Base-by-base conservation (phyloP, 2,888 invertebrate species). In the Ommatoiulus sabulosus region DNA sequence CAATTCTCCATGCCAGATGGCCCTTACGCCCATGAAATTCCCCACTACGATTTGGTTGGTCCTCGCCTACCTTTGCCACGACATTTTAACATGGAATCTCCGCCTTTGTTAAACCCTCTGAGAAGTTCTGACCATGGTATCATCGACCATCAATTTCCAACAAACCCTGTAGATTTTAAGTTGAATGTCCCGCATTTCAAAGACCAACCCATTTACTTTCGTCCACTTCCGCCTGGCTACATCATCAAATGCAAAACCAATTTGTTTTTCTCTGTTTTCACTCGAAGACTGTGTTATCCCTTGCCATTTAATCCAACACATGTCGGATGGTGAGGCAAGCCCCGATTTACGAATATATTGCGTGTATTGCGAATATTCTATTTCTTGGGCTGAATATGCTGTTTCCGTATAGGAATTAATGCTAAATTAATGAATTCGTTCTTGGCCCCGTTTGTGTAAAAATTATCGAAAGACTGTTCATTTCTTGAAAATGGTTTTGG, bases 301-400 rank as follows among this genome's bases (percentile, higher is more conserved):
- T 72, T 72, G 24, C 72, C 72, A 24, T 72, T 72, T 72, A 72
- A 72, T n/a, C 72, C 72, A 24, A 72, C 72, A 24, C 72, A 72
- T 24, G 24, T 72, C 24, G 72, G 72, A 24, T 72, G 72, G 72
- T 72, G 8, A 72, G 52, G n/a, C n/a, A n/a, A n/a, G n/a, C n/a
- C n/a, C n/a, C n/a, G n/a, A n/a, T n/a, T n/a, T n/a, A n/a, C n/a
- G n/a, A n/a, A n/a, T n/a, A n/a, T n/a, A n/a, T n/a, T n/a, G n/a
- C n/a, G n/a, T n/a, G n/a, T n/a, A n/a, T n/a, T n/a, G n/a, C n/a
- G n/a, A n/a, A n/a, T n/a, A n/a, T n/a, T n/a, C n/a, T n/a, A n/a
- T n/a, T n/a, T n/a, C n/a, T n/a, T n/a, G n/a, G n/a, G n/a, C n/a
- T n/a, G n/a, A n/a, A n/a, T n/a, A n/a, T n/a, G n/a, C n/a, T n/a